Conservation (phyloP, 1,140 invertebrate species). For the Octopus sinensis region DNA sequence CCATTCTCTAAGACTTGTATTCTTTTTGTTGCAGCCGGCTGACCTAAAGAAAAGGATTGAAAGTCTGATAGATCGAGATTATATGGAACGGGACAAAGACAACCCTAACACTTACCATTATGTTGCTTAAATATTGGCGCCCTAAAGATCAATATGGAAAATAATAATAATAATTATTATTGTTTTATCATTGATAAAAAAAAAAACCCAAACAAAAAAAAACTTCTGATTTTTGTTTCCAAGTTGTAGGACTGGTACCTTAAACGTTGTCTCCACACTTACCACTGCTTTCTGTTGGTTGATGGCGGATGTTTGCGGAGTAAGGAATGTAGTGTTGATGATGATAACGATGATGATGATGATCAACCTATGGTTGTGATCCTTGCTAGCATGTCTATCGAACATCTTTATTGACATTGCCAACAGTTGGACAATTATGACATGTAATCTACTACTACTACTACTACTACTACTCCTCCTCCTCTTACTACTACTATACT, state of each 20-base stretch:
- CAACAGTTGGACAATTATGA: background rate
- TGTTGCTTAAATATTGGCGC: slow-evolving; percentile 72
- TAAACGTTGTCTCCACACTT: background rate
- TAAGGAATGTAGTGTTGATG: background rate
- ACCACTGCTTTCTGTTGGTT: background rate
- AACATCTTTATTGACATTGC: background rate
- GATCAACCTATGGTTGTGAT: background rate
- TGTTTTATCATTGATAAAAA: background rate
- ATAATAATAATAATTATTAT: background rate
- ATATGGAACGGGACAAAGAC: slow-evolving; percentile 97
- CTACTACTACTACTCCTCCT: background rate
- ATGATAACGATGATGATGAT: background rate
- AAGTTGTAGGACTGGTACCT: background rate
- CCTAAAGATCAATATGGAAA: background rate
- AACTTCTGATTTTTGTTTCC: background rate
- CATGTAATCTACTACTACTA: background rate
- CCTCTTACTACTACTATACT: background rate
- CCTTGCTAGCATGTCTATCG: background rate
- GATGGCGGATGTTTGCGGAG: background rate
- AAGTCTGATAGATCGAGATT: slow-evolving; percentile 95
- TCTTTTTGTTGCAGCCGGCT: slow-evolving; percentile 52
- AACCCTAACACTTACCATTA: slow-evolving; percentile 98
- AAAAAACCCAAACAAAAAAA: background rate
- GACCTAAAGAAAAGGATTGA: slow-evolving; percentile 98
- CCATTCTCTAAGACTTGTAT: background rate